These are phyloP conservation scores for Lithobius niger DNA, from an alignment of 1,140 invertebrate species.

Conservation along the genomic window DNA sequence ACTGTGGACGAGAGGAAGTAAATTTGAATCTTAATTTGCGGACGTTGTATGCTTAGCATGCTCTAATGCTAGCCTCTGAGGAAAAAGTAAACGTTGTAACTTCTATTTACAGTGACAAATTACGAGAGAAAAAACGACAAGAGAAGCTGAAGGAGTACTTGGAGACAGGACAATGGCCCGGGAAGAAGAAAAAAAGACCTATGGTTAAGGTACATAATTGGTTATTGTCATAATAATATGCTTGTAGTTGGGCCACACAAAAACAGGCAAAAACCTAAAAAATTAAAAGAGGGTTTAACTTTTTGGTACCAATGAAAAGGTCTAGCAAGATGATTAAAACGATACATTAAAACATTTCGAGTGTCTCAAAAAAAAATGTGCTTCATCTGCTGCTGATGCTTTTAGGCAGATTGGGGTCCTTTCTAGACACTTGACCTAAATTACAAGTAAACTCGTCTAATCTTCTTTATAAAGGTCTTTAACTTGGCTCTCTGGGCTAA, in stretches of 20 bases:
- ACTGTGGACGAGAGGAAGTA: background rate
- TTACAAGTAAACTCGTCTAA: too few relatives aligned
- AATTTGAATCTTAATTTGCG: background rate
- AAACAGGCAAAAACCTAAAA: too few relatives aligned
- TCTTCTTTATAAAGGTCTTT: too few relatives aligned
- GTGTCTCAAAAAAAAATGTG: too few relatives aligned
- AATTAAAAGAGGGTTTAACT: too few relatives aligned
- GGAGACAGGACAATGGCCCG: slow-evolving; percentile 63
- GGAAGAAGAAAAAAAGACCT: slow-evolving; percentile 37
- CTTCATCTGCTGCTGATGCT: too few relatives aligned
- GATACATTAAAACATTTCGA: too few relatives aligned
- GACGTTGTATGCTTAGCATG: background rate
- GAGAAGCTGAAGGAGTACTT: slow-evolving; percentile 55
- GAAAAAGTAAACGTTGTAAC: slow-evolving; percentile 6
- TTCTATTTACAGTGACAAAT: slow-evolving; percentile 44
- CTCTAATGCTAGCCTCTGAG: background rate
- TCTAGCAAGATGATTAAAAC: too few relatives aligned
- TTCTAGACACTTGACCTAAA: too few relatives aligned
- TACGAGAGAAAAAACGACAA: slow-evolving; percentile 55
- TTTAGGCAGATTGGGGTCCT: too few relatives aligned
- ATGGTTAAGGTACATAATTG: background rate
- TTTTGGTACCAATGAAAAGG: too few relatives aligned
- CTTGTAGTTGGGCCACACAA: background rate
- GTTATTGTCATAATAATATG: background rate
- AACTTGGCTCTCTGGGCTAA: too few relatives aligned